phyloP scores from a whole-genome alignment of 30 jellyfish, hydroid and myxozoan species.

The Sanderia malayensis region DNA sequence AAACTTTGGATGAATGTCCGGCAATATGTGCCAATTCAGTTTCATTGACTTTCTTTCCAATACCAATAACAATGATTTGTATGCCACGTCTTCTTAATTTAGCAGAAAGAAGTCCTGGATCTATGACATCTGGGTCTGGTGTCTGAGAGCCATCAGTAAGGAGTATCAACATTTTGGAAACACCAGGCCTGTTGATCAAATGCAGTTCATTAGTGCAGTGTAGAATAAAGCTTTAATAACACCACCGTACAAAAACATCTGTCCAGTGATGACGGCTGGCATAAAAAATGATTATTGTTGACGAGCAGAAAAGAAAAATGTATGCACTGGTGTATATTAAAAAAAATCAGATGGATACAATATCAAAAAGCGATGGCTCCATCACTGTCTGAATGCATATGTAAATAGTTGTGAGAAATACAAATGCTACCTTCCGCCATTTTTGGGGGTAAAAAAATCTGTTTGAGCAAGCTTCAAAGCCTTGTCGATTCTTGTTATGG shows the following conservation, averaged over 20 bases:
- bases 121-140: conserved; percentile 13
- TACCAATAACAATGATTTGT: conserved; percentile 14
- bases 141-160: conserved; percentile 62
- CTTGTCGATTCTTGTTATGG: conserved; percentile 74
- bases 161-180: conserved; percentile 41
- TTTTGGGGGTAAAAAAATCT: conserved; percentile 38
- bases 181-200: conserved; percentile 5
- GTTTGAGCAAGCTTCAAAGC: conserved; percentile 59
- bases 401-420: too few species aligned
- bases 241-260: too few species aligned
- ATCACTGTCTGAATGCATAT: too few species aligned
- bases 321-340: too few species aligned
- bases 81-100: conserved; percentile 29
- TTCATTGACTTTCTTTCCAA: not conserved
- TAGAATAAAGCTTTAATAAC: too few species aligned
- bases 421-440: conserved; percentile 74
- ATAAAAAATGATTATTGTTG: too few species aligned
- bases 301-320: too few species aligned
- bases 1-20: conserved; percentile 1
- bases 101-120: conserved; percentile 32
- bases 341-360: too few species aligned
- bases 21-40: conserved; percentile 17
- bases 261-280: too few species aligned
- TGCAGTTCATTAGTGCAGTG: not conserved
- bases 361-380: too few species aligned